Base-by-base conservation (phyloP, 30 jellyfish, hydroid and myxozoan genomes). In the Hydractinia symbiolongicarpus region DNA sequence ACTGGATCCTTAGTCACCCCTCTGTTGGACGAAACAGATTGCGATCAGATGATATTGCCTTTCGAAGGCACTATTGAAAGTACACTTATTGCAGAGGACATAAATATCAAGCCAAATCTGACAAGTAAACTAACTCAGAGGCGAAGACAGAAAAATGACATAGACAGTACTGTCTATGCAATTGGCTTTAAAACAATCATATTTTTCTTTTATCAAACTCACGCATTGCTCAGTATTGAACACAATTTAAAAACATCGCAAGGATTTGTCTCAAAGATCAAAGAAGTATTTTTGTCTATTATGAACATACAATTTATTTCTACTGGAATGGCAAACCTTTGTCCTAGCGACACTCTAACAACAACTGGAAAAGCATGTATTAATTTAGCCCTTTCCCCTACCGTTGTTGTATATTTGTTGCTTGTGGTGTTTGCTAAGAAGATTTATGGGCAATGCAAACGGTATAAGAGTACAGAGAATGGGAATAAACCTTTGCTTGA, bases 141-240 rank as follows among this genome's bases (percentile, higher is more conserved):
- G n/a, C n/a, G n/a, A n/a, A n/a, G n/a, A n/a, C 44, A 30, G 44
- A 2, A 30, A 30, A 30, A 30, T 2, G 44, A 20, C 7, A 0
- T 15, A 19, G 3, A 4, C 30, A 30, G 58, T 71, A 19, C 15
- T 4, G 76, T 16, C 8, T 9, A 60, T 8, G 76, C 54, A 11
- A 21, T 49, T 7, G 91, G 91, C 21, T 50, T 77, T 53, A 14
- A 73, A 16, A 83, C 75, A 51, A 76, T 83, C 51, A 61, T 49
- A 9, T 83, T 83, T 49, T 83, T 72, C 55, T 83, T 83, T 57
- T 83, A 83, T 44, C 91, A 83, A 30, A 77, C 81, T 73, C 86
- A 74, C 30, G 50, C 40, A 14, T 13, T 83, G 5, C 21, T 83
- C 8, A 73, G 81, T 66, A 67, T 53, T 6, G 66, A 62, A 17